Evolutionary conservation across 2,888 invertebrate genomes (phyloP), one percentile per base, ranked within the genome.

Genomic region (Folsomia candida): DNA sequence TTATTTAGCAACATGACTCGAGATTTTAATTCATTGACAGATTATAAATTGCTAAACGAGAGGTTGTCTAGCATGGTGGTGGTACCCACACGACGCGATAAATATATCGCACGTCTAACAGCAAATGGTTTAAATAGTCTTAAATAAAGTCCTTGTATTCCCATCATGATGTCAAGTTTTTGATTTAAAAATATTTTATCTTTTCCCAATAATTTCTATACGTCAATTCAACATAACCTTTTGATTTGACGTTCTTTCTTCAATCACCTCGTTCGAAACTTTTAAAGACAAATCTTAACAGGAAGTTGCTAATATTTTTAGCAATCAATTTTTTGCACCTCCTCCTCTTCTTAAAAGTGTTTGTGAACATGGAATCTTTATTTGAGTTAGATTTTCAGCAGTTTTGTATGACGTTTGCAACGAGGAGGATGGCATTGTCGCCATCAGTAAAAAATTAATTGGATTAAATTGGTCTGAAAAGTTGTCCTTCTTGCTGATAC

Each of bases 1-100:
- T 54, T 54, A 22, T 54, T 54, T 54, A 22, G 54, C 22, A 54
- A 54, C 54, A 54, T 54, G 54, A 54, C 54, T 54, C 20, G 18
- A 54, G 18, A 54, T 54, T 54, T 54, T 54, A 54, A 54, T 54
- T 54, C 54, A 54, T 14, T 54, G 54, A 54, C 54, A 54, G 54
- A 54, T n/a, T 54, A n/a, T n/a, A 54, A 54, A 54, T 54, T 14
- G 54, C 54, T 18, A 54, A 47, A 47, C n/a, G n/a, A n/a, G n/a
- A n/a, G n/a, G n/a, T n/a, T n/a, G n/a, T n/a, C n/a, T n/a, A n/a
- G n/a, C n/a, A n/a, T n/a, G n/a, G n/a, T n/a, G n/a, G n/a, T n/a
- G n/a, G n/a, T n/a, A n/a, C n/a, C n/a, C n/a, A n/a, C n/a, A n/a
- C n/a, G n/a, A n/a, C n/a, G n/a, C n/a, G n/a, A n/a, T n/a, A n/a